These are phyloP conservation scores for Andrena trimmerana DNA, from an alignment of 2,888 invertebrate genomes.

Conservation along the genomic window DNA sequence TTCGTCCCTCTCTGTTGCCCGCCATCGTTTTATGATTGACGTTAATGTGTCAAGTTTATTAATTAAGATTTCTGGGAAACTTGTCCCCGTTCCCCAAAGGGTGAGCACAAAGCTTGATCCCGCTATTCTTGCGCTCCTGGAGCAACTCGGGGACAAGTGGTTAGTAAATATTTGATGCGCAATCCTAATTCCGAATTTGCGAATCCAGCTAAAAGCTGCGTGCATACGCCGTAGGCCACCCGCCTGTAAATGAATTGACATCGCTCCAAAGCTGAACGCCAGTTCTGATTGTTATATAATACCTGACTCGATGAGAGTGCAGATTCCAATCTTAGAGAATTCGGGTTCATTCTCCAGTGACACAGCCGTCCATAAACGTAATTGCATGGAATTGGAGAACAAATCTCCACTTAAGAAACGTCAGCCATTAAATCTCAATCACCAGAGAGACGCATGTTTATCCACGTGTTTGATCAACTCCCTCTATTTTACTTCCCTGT, in stretches of 20 bases:
- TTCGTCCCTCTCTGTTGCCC: not conserved
- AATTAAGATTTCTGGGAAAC: constrained; percentile 39
- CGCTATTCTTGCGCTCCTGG: constrained; percentile 8
- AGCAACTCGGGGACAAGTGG: constrained; percentile 71
- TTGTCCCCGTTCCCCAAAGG: not conserved
- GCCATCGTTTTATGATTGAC: not conserved
- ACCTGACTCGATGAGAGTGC: not conserved
- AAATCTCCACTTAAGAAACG: too few species aligned
- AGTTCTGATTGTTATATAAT: not conserved
- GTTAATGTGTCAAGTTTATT: constrained; percentile 25
- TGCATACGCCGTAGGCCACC: constrained; percentile 2
- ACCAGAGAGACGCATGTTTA: too few species aligned
- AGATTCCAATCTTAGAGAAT: not conserved
- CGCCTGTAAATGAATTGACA: constrained; percentile 14
- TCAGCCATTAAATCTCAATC: too few species aligned
- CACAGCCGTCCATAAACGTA: not conserved
- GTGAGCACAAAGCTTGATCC: constrained; percentile 10
- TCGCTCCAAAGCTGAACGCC: not conserved
- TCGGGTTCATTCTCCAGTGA: not conserved
- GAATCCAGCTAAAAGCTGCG: constrained; percentile 27
- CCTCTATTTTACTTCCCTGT: too few species aligned
- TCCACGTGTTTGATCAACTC: too few species aligned
- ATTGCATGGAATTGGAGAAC: too few species aligned
- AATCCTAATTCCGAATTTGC: constrained; percentile 73
- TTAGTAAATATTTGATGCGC: constrained; percentile 80